Evolutionary conservation across 1,140 invertebrate species (phyloP).

Genomic region (Nomia melanderi): DNA sequence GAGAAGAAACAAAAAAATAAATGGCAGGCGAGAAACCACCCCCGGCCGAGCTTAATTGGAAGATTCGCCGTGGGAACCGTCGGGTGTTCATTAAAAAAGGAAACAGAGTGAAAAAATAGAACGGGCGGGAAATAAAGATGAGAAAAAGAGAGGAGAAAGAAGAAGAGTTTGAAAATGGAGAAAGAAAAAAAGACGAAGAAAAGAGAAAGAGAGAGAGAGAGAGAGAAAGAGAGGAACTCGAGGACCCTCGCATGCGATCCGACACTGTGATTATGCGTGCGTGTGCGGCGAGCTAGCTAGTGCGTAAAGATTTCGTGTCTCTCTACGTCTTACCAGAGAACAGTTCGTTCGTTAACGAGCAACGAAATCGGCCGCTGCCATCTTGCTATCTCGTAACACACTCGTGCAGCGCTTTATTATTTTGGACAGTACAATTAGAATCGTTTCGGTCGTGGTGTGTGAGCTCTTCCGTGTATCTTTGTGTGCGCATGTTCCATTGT

Average conservation of each 20-base stretch:
- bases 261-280: slow-evolving; percentile 38
- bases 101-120: no score
- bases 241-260: slow-evolving; percentile 34
- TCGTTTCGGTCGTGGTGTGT: not conserved
- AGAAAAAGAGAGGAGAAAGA: no score
- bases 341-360: slow-evolving; percentile 62
- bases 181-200: no score
- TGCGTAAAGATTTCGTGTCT: slow-evolving; percentile 68
- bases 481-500: not conserved
- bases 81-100: slow-evolving; percentile 7
- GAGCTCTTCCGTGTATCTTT: not conserved
- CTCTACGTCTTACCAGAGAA: slow-evolving; percentile 71
- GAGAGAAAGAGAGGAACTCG: not conserved
- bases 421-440: slow-evolving; percentile 31
- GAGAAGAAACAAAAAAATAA: no score
- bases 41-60: slow-evolving; percentile 1
- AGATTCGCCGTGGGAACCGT: not conserved
- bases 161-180: no score
- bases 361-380: slow-evolving; percentile 78
- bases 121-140: no score
- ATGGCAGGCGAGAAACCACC: not conserved
- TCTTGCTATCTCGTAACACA: slow-evolving; percentile 78
- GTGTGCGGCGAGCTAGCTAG: slow-evolving; percentile 73
- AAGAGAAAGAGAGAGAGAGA: no score
- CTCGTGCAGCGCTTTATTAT: slow-evolving; percentile 58